phyloP scores from a whole-genome alignment of 2,113 vertebrate genomes.

The Corynorhinus townsendii region DNA sequence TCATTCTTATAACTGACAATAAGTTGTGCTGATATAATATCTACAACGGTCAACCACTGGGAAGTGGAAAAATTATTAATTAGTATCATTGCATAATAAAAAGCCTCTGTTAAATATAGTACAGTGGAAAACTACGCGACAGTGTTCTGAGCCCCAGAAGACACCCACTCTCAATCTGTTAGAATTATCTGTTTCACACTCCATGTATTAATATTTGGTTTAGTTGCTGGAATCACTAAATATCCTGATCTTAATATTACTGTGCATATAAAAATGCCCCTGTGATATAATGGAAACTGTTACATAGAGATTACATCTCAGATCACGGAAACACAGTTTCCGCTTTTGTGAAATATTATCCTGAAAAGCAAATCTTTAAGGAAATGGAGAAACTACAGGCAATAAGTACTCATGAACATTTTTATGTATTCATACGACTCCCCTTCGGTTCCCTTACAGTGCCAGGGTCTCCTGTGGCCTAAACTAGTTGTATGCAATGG shows the following conservation, averaged over 20 bases:
- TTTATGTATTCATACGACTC: not conserved
- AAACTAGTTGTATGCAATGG: constrained; percentile 44
- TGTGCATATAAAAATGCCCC: not conserved
- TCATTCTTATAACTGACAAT: not conserved
- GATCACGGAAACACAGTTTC: not conserved
- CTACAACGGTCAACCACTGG: not conserved
- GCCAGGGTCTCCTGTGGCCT: constrained; percentile 42
- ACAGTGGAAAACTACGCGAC: constrained; percentile 52
- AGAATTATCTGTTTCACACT: not conserved
- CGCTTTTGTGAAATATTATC: constrained; percentile 5
- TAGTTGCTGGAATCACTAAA: constrained; percentile 38
- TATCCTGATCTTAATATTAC: constrained; percentile 27
- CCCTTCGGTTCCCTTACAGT: not conserved
- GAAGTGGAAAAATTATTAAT: constrained; percentile 59
- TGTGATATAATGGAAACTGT: not conserved
- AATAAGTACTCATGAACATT: not conserved
- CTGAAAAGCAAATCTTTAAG: constrained; percentile 27
- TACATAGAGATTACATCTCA: not conserved
- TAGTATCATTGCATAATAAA: constrained; percentile 44
- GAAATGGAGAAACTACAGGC: not conserved
- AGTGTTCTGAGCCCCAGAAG: constrained; percentile 19
- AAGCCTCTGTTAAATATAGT: constrained; percentile 56
- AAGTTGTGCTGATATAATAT: not conserved
- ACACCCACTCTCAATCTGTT: constrained; percentile 41
- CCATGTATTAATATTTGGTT: constrained; percentile 30